phyloP scores from a whole-genome alignment of 2,888 invertebrate species.

The Pediacus dermestoides region DNA sequence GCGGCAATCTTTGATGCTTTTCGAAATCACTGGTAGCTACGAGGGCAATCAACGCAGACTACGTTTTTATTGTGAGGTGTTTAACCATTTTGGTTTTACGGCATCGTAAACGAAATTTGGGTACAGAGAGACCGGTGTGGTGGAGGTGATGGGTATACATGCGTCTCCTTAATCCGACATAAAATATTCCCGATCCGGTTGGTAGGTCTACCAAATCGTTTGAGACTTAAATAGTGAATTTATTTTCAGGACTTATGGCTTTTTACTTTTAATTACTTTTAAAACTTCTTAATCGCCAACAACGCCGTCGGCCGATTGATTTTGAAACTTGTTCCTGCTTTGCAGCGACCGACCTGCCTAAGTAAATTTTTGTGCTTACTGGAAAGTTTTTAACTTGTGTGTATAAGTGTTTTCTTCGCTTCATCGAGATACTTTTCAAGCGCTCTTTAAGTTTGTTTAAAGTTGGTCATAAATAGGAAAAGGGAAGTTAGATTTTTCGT shows the following conservation, averaged over 20 bases:
- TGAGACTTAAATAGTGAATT: conserved; percentile 3
- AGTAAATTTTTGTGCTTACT: conserved; percentile 18
- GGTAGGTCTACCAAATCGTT: not conserved
- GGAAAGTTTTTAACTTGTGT: conserved; percentile 14
- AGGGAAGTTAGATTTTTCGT: too few relatives aligned
- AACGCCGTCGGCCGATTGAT: conserved; percentile 16
- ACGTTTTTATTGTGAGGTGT: conserved; percentile 27
- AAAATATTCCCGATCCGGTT: conserved; percentile 3
- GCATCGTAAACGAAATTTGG: conserved; percentile 31
- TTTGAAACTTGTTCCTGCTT: conserved; percentile 13
- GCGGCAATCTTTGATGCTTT: conserved; percentile 16
- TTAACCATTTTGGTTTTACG: conserved; percentile 29
- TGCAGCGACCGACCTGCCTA: conserved; percentile 8
- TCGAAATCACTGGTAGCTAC: conserved; percentile 13
- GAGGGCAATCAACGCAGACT: conserved; percentile 17
- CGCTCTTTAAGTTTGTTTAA: conserved; percentile 8
- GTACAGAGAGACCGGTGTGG: conserved; percentile 7
- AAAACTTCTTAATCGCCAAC: conserved; percentile 16
- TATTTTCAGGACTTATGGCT: conserved; percentile 12
- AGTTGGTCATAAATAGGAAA: too few relatives aligned
- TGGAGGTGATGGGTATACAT: not conserved
- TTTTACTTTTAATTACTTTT: conserved; percentile 18
- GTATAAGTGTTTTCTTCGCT: conserved; percentile 17
- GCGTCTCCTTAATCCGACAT: conserved; percentile 8
- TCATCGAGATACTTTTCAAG: conserved; percentile 9